phyloP scores from a whole-genome alignment of 2,888 invertebrate genomes.

The Heteromyza rotundicornis region DNA sequence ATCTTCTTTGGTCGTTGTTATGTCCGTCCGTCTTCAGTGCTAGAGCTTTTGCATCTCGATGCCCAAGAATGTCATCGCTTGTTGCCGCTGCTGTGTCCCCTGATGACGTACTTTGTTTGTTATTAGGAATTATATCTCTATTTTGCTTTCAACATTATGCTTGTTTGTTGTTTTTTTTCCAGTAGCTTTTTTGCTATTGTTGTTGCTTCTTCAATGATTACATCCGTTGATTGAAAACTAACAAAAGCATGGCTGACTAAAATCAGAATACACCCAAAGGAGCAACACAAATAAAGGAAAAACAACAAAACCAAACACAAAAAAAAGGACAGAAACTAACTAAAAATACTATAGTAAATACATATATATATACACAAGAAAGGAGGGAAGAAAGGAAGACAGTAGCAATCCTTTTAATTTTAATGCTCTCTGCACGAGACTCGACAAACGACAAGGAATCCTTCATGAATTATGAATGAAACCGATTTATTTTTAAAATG shows the following conservation, averaged over 20 bases:
- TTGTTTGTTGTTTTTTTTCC: slow-evolving; percentile 24
- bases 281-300: background rate
- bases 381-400: background rate
- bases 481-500: background rate
- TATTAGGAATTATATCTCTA: slow-evolving; percentile 39
- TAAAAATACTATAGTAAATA: too few species aligned
- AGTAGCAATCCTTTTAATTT: background rate
- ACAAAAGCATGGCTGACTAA: slow-evolving; percentile 42
- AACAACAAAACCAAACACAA: too few species aligned
- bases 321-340: too few species aligned
- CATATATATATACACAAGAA: too few species aligned
- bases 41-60: background rate
- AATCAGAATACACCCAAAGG: slow-evolving; percentile 38
- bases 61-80: background rate
- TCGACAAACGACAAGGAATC: background rate
- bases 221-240: slow-evolving; percentile 48
- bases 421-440: background rate
- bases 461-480: background rate
- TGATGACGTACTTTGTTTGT: slow-evolving; percentile 26
- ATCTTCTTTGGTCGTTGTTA: background rate
- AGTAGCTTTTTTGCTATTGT: slow-evolving; percentile 25
- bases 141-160: slow-evolving; percentile 6
- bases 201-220: slow-evolving; percentile 30
- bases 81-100: background rate
- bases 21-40: slow-evolving; percentile 1